Evolutionary conservation across 2,797 vertebrate genomes (phyloP), one percentile per base, ranked within the genome.

Genomic region (Centroberyx gerrardi): DNA sequence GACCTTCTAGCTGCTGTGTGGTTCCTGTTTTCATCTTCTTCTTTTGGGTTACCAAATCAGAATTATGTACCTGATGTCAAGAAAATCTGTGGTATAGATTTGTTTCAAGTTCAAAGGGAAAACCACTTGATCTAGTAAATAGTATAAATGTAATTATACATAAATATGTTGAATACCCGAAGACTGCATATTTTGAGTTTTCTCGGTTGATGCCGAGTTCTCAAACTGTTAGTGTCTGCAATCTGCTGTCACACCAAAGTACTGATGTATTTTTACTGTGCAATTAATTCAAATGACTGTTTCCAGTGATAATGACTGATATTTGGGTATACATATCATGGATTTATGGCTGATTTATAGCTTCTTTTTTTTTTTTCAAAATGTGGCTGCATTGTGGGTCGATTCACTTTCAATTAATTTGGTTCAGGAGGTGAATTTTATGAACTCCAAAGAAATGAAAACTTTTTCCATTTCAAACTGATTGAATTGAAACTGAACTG

Each of bases 231-330:
- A 68, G 31, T 64, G 58, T 81, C 51, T 87, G 60, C 64, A 74
- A 72, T 84, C 82, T 90, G 71, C 76, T 80, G 84, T 84, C 68
- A 33, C 68, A 54, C 49, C 63, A 86, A 82, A 86, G 76, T 5
- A 60, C 3, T 40, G 8, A 5, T 70, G 22, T 61, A 2, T 63
- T 67, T 62, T 79, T 36, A 54, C 66, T 72, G 51, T 84, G 52
- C 3, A 68, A 76, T 64, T 0, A 55, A 63, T 72, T 22, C 5
- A 56, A 36, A 56, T 55, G 7, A 58, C 44, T 44, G 49, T 38
- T 62, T 68, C 8, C 62, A 14, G 55, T 46, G 27, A 10, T 14
- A 53, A 61, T 18, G 42, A 55, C 17, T 48, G 2, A 74, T 62
- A 5, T 76, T 82, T 74, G 74, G 67, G 73, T 81, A 44, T 64